These are phyloP conservation scores for Pygocentrus nattereri DNA, from an alignment of 2,797 vertebrate genomes.

Conservation along the genomic window DNA sequence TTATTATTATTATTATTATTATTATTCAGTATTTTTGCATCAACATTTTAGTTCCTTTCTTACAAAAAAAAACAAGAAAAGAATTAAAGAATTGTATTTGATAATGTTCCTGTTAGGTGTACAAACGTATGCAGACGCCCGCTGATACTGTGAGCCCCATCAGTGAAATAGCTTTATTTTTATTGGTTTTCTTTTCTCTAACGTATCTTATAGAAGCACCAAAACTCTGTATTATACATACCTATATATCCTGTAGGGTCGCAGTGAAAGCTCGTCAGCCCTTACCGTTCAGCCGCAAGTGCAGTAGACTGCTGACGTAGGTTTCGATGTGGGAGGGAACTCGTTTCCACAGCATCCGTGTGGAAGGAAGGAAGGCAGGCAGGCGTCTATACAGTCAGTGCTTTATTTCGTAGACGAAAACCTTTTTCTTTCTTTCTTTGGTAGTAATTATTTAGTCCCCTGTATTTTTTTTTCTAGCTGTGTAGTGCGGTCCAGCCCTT, in stretches of 20 bases:
- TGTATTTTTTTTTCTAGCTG: too few relatives aligned
- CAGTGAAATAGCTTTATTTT: constrained; percentile 81
- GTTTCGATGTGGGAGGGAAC: not conserved
- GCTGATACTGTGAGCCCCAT: constrained; percentile 90
- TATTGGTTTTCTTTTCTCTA: constrained; percentile 71
- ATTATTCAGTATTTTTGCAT: constrained; percentile 88
- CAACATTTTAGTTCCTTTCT: constrained; percentile 81
- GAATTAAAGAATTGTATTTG: constrained; percentile 75
- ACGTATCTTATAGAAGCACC: constrained; percentile 77
- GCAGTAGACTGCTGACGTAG: not conserved
- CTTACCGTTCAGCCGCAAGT: constrained; percentile 62
- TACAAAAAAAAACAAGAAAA: constrained; percentile 66
- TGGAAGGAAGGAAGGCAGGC: not conserved
- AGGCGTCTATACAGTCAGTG: not conserved
- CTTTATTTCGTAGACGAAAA: not conserved
- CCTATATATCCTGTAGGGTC: constrained; percentile 67
- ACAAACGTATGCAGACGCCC: constrained; percentile 82
- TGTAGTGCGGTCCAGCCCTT: not conserved
- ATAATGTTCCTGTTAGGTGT: constrained; percentile 82
- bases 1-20: constrained; percentile 46
- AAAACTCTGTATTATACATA: constrained; percentile 68
- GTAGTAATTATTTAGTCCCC: not conserved
- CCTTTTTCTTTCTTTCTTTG: not conserved
- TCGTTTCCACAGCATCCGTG: not conserved
- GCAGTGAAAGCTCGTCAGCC: constrained; percentile 30